Percentiles rank a stretch among this genome's conserved stretches.
These are phyloP conservation scores for Leucoraja erinaceus DNA, from an alignment of 2,113 vertebrate species.

Conservation along the genomic window DNA sequence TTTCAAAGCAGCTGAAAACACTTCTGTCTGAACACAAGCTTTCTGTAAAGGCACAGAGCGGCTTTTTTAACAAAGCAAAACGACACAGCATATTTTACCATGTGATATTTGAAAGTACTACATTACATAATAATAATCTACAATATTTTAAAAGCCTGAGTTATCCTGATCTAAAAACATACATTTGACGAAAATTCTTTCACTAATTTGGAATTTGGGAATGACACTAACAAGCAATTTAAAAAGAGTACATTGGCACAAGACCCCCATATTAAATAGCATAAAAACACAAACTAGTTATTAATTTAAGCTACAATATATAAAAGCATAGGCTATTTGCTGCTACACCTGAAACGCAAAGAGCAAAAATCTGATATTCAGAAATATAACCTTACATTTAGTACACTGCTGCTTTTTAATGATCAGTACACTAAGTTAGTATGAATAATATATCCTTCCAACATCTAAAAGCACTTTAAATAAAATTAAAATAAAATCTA, in stretches of 20 bases:
- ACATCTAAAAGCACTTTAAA: slow-evolving; percentile 46
- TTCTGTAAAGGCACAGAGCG: slow-evolving; percentile 10
- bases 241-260: background rate
- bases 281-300: background rate
- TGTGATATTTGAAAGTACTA: background rate
- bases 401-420: slow-evolving; percentile 54
- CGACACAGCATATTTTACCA: background rate
- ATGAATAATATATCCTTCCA: slow-evolving; percentile 17
- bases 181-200: slow-evolving; percentile 27
- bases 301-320: slow-evolving; percentile 21
- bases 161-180: background rate
- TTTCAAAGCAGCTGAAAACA: background rate
- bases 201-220: background rate
- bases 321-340: slow-evolving; percentile 5
- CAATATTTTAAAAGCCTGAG: slow-evolving; percentile 1
- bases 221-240: background rate
- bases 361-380: slow-evolving; percentile 13
- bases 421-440: slow-evolving; percentile 39
- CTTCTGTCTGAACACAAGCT: background rate
- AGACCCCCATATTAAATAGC: background rate
- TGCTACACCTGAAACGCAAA: slow-evolving; percentile 30
- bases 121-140: background rate
- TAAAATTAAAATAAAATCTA: slow-evolving; percentile 62
- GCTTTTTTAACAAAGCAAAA: background rate
- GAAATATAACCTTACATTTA: slow-evolving; percentile 39